phyloP scores from a whole-genome alignment of 2,113 vertebrate genomes.

The Xyrauchen texanus region DNA sequence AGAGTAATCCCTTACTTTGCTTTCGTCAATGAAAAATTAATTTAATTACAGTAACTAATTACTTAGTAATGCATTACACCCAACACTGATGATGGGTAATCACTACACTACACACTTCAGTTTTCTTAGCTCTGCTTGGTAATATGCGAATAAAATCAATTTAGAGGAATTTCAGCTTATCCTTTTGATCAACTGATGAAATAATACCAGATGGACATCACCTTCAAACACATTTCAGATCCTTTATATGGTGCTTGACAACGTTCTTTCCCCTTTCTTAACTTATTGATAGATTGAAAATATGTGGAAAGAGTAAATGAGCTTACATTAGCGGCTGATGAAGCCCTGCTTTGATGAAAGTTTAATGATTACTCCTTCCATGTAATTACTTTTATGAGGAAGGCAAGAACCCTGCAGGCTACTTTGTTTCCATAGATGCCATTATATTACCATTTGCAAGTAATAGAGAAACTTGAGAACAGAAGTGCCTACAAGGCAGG shows the following conservation, averaged over 20 bases:
- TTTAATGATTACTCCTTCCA: slow-evolving; percentile 64
- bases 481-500: background rate
- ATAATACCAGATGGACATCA: slow-evolving; percentile 14
- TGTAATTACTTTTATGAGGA: slow-evolving; percentile 62
- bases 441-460: slow-evolving; percentile 29
- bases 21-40: too few species aligned
- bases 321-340: slow-evolving; percentile 64
- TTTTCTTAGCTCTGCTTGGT: background rate
- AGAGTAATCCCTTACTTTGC: too few species aligned
- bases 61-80: too few species aligned
- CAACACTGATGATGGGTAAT: too few species aligned
- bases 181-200: background rate
- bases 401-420: slow-evolving; percentile 21
- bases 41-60: too few species aligned
- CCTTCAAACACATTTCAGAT: background rate
- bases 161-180: background rate
- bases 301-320: slow-evolving; percentile 38
- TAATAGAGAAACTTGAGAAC: slow-evolving; percentile 1
- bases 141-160: background rate
- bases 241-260: background rate
- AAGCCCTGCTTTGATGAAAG: slow-evolving; percentile 66
- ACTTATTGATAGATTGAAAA: slow-evolving; percentile 54
- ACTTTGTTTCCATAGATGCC: slow-evolving; percentile 30
- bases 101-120: too few species aligned
- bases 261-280: slow-evolving; percentile 14